Base-by-base conservation (phyloP, 2,113 vertebrate species). In the Stegastes partitus region DNA sequence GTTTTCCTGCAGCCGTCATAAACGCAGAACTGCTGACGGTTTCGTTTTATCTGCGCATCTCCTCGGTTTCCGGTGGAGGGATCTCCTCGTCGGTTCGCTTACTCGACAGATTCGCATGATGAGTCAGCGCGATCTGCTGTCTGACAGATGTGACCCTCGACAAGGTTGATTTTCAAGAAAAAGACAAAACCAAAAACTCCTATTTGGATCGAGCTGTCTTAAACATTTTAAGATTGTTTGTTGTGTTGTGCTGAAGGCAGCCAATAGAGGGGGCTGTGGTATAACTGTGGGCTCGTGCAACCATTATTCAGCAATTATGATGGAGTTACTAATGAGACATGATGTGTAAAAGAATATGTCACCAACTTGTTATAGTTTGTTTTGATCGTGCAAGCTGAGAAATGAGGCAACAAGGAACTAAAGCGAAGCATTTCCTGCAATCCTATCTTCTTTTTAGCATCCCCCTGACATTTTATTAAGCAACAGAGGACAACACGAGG, bases 211-310 rank as follows among this genome's bases (percentile, higher is more conserved):
- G 2, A 18, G 16, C 12, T 14, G 3, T 74, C 14, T 44, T 62
- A 65, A 34, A 57, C 51, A 4, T 64, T 50, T 57, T 7, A n/a
- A 11, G 19, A 18, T 67, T 47, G 12, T 67, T 49, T 68, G 12
- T 1, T 51, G 2, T n/a, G 3, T 18, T 15, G 8, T 25, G 10
- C 23, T 57, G 23, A 1, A 55, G 5, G 25, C 1, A 18, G 34
- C 75, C 91, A 88, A 63, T 42, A 89, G 87, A 83, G 81, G 87
- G 88, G 2, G 82, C 6, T 68, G 79, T 87, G 78, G 86, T 62
- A 63, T 70, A 77, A 84, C 23, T 50, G 1, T 34, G 0, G 57
- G 51, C 9, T 1, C 7, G 3, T 31, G 45, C 71, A 63, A 34
- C 10, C 62, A 78, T 83, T 58, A 55, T 57, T 66, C 55, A 80